phyloP scores from a whole-genome alignment of 1,140 invertebrate genomes.

The Popillia japonica region DNA sequence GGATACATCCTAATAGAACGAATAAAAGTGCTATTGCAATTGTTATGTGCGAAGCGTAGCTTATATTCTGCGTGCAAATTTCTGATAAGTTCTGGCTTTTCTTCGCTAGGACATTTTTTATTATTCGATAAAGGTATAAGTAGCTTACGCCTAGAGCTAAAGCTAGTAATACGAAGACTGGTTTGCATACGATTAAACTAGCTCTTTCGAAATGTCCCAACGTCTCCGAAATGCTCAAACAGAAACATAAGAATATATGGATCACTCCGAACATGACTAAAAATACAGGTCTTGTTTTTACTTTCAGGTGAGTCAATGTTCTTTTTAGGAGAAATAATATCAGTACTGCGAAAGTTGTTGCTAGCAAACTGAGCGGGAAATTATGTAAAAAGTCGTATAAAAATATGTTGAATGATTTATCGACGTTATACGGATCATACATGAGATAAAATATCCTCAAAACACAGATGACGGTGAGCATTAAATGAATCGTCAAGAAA shows the following conservation, averaged over 20 bases:
- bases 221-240: conserved; percentile 79
- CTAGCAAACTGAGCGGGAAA: conserved; percentile 82
- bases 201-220: conserved; percentile 60
- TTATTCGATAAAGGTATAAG: conserved; percentile 80
- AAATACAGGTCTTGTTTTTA: conserved; percentile 76
- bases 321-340: conserved; percentile 84
- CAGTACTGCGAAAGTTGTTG: conserved; percentile 84
- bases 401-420: conserved; percentile 77
- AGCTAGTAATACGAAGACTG: conserved; percentile 81
- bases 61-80: conserved; percentile 72
- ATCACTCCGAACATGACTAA: conserved; percentile 76
- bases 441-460: conserved; percentile 86
- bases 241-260: conserved; percentile 79
- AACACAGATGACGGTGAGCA: conserved; percentile 81
- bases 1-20: conserved; percentile 79
- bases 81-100: conserved; percentile 72
- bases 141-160: conserved; percentile 83
- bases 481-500: conserved; percentile 82
- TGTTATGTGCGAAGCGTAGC: conserved; percentile 85
- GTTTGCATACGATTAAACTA: conserved; percentile 71
- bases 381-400: conserved; percentile 83
- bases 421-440: conserved; percentile 89
- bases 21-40: conserved; percentile 84
- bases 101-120: conserved; percentile 71
- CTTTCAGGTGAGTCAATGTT: conserved; percentile 72